These are phyloP conservation scores for Aculops lycopersici DNA, from an alignment of 1,140 invertebrate genomes.

Conservation along the genomic window DNA sequence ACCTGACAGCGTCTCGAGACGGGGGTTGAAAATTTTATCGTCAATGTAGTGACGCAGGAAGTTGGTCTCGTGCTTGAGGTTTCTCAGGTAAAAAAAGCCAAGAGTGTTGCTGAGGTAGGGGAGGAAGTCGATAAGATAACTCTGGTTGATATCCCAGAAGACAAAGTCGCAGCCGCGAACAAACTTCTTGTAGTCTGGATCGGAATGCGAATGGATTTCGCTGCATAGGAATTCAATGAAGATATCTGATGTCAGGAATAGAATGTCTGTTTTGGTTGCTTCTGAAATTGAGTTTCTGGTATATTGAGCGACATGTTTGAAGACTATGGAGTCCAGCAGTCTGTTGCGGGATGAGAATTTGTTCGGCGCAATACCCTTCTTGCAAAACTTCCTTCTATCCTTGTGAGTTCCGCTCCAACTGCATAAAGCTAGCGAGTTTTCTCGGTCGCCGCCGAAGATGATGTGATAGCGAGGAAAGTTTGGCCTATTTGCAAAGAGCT, in stretches of 20 bases:
- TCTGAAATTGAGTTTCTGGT: neutral
- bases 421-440: constrained; percentile 44
- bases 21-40: neutral
- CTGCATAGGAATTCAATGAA: constrained; percentile 54
- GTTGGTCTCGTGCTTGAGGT: neutral
- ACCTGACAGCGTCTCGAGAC: no score
- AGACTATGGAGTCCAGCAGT: constrained; percentile 22
- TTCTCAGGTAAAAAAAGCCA: constrained; percentile 2
- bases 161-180: constrained; percentile 43
- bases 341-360: constrained; percentile 17
- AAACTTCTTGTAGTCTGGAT: constrained; percentile 28
- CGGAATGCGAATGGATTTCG: constrained; percentile 28
- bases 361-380: constrained; percentile 37
- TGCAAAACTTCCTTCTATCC: constrained; percentile 34
- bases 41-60: neutral
- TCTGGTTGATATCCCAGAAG: constrained; percentile 58
- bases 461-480: constrained; percentile 34
- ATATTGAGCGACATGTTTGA: constrained; percentile 11
- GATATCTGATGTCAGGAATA: constrained; percentile 39
- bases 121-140: constrained; percentile 54
- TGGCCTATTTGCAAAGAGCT: constrained; percentile 40
- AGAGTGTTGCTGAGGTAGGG: constrained; percentile 25
- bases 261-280: constrained; percentile 15
- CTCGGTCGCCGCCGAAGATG: constrained; percentile 28
- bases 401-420: constrained; percentile 51